Evolutionary conservation across 2,888 invertebrate genomes (phyloP), one percentile per base, ranked within the genome.

Genomic region (Cinara cedri): DNA sequence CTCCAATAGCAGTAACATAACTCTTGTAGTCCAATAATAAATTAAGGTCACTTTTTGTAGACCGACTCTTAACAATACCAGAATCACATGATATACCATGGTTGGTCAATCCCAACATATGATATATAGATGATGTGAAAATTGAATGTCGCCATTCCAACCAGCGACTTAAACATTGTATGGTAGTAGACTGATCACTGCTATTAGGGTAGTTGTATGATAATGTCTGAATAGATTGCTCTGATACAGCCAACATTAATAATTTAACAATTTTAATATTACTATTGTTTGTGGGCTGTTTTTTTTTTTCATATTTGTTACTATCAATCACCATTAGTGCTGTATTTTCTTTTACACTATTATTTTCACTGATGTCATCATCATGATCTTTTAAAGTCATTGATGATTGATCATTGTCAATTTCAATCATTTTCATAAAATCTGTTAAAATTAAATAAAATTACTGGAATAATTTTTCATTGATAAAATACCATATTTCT

Each of bases 1-100:
- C 70, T 14, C 34, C 70, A 13, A 51, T 21, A n/a, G n/a, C 16
- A 34, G 78, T 14, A 21, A 21, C 49, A 51, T 78, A 78, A 49
- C 51, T 70, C 10, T 70, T 60, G 14, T 70, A 78, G 16, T 78
- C 78, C 68, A 78, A 68, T 42, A 78, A 62, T 24, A 62, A 1
- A 26, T 78, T 70, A n/a, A 51, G 6, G 4, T 51, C 62, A 49
- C 34, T 24, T 51, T 13, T 68, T 16, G 51, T 10, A 13, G 26
- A 57, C 19, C 70, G 68, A 55, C 8, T 6, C 13, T 60, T 34
- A 34, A 34, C 34, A 34, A 34, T 4, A 34, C 34, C 34, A 3
- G 34, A 6, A 34, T 34, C 34, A 6, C 34, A 34, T 6, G 49
- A 21, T 49, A 44, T 13, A 9, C 19, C 26, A n/a, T 11, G 6